Evolutionary conservation across 2,888 invertebrate genomes (phyloP), one percentile per base, ranked within the genome.

Genomic region (Amblyjoppa proteus): DNA sequence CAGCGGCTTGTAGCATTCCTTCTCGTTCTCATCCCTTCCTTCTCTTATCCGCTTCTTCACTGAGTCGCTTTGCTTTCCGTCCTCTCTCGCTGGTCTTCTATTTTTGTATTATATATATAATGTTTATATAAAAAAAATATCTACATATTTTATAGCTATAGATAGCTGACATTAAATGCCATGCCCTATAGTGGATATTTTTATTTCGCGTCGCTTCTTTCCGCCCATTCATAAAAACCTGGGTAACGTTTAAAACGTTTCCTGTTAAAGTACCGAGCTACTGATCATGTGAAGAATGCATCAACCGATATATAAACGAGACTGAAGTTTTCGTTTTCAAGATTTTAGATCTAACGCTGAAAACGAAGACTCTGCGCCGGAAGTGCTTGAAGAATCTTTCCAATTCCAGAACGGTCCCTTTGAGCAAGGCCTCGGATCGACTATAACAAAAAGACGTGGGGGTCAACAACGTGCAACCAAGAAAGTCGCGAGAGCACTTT

Each of bases 1-100:
- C 49, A 81, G 66, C 81, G 20, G 20, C 9, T 51, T 68, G 28
- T 31, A 71, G 86, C 88, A 84, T 86, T 79, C 83, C 85, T 85
- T 81, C 81, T 83, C 77, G 85, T 81, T 76, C 41, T 77, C 85
- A 87, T 69, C 68, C 88, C 84, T 79, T 80, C 61, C 81, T 79
- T 56, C 78, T 68, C 70, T 70, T 79, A 81, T 79, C 81, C 86
- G 86, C 82, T 83, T 28, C 11, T 61, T 58, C 58, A 45, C 45
- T 4, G 41, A 45, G 58, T 58, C 28, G 25, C 11, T 58, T 25
- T 45, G 53, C 74, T 61, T 61, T 31, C 38, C 66, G 16, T 64
- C 31, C 16, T 16, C 16, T 13, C 13, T 45, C 45, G 4, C 45
- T 4, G 45, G 45, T 45, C 13, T 45, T 16, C 45, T 45, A 13